Conservation (phyloP, 2,113 vertebrate genomes). For the Hydrolagus affinis region DNA sequence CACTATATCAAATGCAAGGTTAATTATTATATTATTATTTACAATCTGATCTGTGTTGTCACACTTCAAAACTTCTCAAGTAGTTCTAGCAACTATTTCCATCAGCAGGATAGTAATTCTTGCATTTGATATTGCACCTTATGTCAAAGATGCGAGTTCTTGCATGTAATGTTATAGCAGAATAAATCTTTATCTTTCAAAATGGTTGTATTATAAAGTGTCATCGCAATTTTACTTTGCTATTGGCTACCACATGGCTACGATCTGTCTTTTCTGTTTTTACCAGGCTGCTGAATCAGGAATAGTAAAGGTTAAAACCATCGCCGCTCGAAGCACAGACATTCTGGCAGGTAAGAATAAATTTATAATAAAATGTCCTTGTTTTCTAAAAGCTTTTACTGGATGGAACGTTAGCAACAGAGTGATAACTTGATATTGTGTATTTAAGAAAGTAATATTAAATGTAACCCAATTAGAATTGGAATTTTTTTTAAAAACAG, state of each 20-base stretch:
- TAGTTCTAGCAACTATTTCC: not conserved
- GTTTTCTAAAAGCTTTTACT: not conserved
- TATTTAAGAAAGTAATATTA: no score
- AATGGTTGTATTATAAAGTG: not conserved
- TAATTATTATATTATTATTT: no score
- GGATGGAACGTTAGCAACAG: not conserved
- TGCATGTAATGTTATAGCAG: not conserved
- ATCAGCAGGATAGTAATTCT: not conserved
- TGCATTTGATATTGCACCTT: no score
- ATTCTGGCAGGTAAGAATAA: constrained; percentile 82
- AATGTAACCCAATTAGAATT: no score
- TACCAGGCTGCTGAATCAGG: constrained; percentile 92
- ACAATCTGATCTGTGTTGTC: no score
- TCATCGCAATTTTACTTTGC: not conserved
- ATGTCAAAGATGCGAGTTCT: not conserved
- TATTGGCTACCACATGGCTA: not conserved
- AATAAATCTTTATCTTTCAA: not conserved
- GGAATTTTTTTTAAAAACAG: no score
- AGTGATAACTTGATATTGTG: not conserved
- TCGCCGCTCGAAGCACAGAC: constrained; percentile 82
- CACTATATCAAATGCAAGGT: no score
- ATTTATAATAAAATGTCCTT: not conserved
- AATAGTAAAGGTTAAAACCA: constrained; percentile 98
- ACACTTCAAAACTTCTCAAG: not conserved
- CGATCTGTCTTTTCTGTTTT: constrained; percentile 41